These are phyloP conservation scores for Thunnus maccoyii DNA, from an alignment of 2,113 vertebrate species.

Conservation along the genomic window DNA sequence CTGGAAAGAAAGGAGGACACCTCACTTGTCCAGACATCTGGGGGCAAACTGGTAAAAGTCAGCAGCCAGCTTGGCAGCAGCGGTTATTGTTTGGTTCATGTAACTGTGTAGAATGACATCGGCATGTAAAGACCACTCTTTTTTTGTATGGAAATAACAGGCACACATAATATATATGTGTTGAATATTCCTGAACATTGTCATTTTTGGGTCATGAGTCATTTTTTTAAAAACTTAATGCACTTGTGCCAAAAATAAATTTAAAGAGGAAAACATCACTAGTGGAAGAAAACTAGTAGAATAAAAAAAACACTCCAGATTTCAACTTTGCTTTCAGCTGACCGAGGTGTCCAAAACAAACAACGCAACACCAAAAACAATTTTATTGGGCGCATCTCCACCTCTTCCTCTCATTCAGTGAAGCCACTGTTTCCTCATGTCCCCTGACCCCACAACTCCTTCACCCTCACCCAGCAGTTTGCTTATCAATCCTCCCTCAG, in stretches of 20 bases:
- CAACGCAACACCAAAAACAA: conserved; percentile 44
- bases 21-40: conserved; percentile 56
- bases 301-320: neutral
- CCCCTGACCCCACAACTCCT: conserved; percentile 58
- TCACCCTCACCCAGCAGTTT: conserved; percentile 67
- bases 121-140: conserved; percentile 31
- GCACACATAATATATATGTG: too few relatives aligned
- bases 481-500: conserved; percentile 82
- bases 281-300: neutral
- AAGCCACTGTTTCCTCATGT: conserved; percentile 68
- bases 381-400: conserved; percentile 68
- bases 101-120: conserved; percentile 43
- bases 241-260: neutral
- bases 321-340: neutral
- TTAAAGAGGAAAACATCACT: neutral
- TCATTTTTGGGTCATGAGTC: neutral
- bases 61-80: conserved; percentile 55
- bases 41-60: conserved; percentile 61
- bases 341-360: conserved; percentile 26
- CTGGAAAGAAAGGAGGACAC: conserved; percentile 49
- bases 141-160: conserved; percentile 57
- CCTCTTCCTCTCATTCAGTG: conserved; percentile 77
- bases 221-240: neutral
- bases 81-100: conserved; percentile 50
- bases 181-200: neutral